Evolutionary conservation across 2,797 vertebrate species (phyloP), one percentile per base, ranked within the genome.

Genomic region (Lacerta agilis): DNA sequence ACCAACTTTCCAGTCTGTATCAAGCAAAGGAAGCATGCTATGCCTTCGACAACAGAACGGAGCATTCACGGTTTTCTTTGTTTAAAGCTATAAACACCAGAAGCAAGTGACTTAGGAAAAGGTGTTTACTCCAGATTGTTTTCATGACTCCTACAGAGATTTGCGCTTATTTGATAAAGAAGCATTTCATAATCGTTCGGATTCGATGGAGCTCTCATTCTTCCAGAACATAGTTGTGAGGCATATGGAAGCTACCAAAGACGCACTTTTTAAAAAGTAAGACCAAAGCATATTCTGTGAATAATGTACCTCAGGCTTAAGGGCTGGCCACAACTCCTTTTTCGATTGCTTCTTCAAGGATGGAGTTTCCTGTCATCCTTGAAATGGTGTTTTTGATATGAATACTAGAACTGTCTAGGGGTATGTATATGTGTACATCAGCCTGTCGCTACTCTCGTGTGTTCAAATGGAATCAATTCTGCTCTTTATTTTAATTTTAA

Each of bases 91-190:
- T 36, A 27, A 78, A 15, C 45, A 27, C 61, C 23, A 66, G 5
- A 71, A 29, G 71, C 45, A 78, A 64, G n/a, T 76, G 0, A 17
- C 64, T 79, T 81, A 58, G 78, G 86, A 45, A 66, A 5, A 75
- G 49, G 38, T n/a, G 20, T 7, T 72, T 0, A 75, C 83, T 33
- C 33, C 67, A 86, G 79, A 9, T 90, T 83, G 0, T 25, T 80
- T 82, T 93, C 83, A 2, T 88, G 29, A 79, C 58, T 91, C 23
- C 91, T 96, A 78, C 96, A 99, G 98, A 93, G 93, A 97, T 80
- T 90, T 98, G 73, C 97, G 98, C 79, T 97, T 99, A 91, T 87
- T 99, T 78, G 95, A 98, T 69, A 94, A 97, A 36, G 93, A 96
- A 85, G 95, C 97, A 88, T 98, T 99, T 95, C 97, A 96, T 81